Evolutionary conservation across 2,113 vertebrate species (phyloP).

Genomic region (Grammomys dolichurus): DNA sequence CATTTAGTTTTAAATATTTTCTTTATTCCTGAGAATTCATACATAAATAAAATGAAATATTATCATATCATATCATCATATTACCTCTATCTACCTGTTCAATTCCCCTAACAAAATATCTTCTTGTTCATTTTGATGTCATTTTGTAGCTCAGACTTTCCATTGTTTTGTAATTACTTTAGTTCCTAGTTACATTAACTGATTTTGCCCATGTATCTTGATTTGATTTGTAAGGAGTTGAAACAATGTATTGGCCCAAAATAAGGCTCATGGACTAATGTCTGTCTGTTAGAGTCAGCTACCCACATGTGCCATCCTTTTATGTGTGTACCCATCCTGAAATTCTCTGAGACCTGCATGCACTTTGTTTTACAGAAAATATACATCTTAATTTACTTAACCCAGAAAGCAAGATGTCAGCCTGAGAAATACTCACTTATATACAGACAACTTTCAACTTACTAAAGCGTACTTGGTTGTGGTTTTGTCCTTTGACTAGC

Average conservation of each 20-base stretch:
- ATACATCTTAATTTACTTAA: background rate
- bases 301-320: background rate
- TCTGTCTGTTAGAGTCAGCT: background rate
- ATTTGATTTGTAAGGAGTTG: background rate
- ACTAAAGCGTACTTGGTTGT: fast-evolving
- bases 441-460: background rate
- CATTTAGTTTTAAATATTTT: background rate
- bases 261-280: background rate
- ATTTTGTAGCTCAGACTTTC: background rate
- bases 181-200: background rate
- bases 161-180: background rate
- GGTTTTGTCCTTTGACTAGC: background rate
- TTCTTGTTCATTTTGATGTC: background rate
- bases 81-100: background rate
- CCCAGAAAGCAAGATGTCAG: background rate
- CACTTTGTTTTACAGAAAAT: background rate
- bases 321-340: background rate
- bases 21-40: background rate
- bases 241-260: background rate
- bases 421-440: background rate
- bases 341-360: background rate
- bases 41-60: background rate
- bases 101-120: background rate
- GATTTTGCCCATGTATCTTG: background rate
- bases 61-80: too few species aligned